Base-by-base conservation (phyloP, 2,797 vertebrate genomes). In the Spatula clypeata region DNA sequence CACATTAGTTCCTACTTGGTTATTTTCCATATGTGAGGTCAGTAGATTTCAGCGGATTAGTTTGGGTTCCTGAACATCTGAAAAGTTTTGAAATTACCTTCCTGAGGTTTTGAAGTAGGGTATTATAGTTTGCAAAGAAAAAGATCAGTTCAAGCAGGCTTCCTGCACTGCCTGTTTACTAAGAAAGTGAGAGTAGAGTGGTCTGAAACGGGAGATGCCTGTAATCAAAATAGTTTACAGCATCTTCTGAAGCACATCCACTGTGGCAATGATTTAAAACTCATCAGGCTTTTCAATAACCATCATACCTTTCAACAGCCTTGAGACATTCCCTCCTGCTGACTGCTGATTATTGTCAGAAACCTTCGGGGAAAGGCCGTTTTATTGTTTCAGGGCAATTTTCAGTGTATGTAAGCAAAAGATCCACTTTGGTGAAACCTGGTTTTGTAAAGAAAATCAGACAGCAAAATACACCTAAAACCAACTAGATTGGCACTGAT, bases 61-160 rank as follows among this genome's bases (percentile, higher is more conserved):
- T 88, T 54, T 14, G 36, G 38, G 85, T 75, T 93, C 72, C 89
- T 92, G 70, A 96, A 76, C 51, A 93, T 86, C 62, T 80, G 86
- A 92, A 53, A 88, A 69, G 54, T 67, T 93, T 94, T 60, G 73
- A 91, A 92, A 94, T 60, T 51, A 96, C 80, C 24, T 88, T 94
- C 70, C 85, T 92, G 86, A 70, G 45, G n/a, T 94, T 96, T 89
- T 89, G 72, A 89, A 89, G 36, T 66, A 67, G 23, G 17, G 21
- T 84, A 75, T 88, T 95, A 65, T 8, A 70, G 29, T 67, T 79
- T 83, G 62, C 9, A 89, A 82, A 91, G 40, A 44, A 71, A 89
- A 92, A 74, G 15, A 72, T 83, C 49, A 71, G 49, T 67, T 61
- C 75, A 18, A 91, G 18, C 74, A 94, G 89, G 49, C 65, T 94